phyloP scores from a whole-genome alignment of 2,888 invertebrate species.

The Camptogramma bilineatum region DNA sequence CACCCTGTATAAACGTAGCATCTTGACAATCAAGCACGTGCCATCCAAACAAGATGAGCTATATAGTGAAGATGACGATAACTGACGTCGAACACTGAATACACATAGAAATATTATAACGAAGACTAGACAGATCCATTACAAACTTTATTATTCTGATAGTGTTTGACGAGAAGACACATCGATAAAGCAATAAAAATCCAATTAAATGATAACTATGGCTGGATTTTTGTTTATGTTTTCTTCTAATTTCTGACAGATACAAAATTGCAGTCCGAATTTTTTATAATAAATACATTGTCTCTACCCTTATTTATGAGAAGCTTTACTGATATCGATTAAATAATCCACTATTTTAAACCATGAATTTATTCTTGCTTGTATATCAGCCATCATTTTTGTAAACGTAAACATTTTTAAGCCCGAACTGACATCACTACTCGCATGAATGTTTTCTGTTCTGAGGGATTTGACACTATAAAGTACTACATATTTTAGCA shows the following conservation, averaged over 20 bases:
- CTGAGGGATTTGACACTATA: slow-evolving; percentile 55
- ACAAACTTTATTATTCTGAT: slow-evolving; percentile 27
- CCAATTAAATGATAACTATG: no score
- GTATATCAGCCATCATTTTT: no score
- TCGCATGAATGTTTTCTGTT: slow-evolving; percentile 36
- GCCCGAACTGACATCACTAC: neutral
- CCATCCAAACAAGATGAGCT: neutral
- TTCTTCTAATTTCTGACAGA: no score
- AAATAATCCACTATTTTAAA: no score
- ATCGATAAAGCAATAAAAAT: no score
- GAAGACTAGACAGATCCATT: slow-evolving; percentile 36
- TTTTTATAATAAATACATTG: no score
- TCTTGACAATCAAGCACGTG: slow-evolving; percentile 1
- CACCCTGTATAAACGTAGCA: neutral
- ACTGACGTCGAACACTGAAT: slow-evolving; percentile 39
- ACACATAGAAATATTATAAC: slow-evolving; percentile 46
- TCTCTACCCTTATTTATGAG: no score
- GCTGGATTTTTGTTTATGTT: no score
- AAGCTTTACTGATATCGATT: no score
- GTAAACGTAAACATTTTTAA: neutral
- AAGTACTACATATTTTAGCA: slow-evolving; percentile 60
- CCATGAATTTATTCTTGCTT: no score
- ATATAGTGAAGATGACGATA: slow-evolving; percentile 1
- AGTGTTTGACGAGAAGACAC: slow-evolving; percentile 1
- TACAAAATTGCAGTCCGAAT: no score